Evolutionary conservation across 2,888 invertebrate species (phyloP).

Genomic region (Yponomeuta cagnagella): DNA sequence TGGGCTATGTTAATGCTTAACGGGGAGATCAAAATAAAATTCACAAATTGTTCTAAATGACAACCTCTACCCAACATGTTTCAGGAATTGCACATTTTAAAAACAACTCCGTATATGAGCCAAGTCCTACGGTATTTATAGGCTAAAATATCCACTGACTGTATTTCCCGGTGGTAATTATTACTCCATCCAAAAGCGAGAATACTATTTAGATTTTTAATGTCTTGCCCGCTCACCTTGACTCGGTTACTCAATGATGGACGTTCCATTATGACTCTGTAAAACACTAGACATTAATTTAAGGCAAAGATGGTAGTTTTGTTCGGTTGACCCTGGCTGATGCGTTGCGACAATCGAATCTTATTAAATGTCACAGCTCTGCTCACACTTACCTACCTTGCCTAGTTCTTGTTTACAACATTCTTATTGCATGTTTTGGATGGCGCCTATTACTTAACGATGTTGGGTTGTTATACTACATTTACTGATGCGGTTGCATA

Average conservation of each 20-base stretch:
- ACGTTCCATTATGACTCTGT: conserved; percentile 49
- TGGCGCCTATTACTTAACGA: conserved; percentile 9
- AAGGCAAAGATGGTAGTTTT: conserved; percentile 42
- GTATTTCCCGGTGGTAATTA: too few relatives aligned
- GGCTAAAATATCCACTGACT: too few relatives aligned
- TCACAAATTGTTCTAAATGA: too few relatives aligned
- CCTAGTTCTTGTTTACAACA: neutral
- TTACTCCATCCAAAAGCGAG: conserved; percentile 45
- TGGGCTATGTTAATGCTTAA: too few relatives aligned
- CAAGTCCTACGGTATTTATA: neutral
- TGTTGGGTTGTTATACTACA: conserved; percentile 8
- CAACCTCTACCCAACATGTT: too few relatives aligned
- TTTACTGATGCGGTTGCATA: conserved; percentile 3
- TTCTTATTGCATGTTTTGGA: conserved; percentile 6
- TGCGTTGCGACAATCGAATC: conserved; percentile 34
- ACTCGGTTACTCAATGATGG: conserved; percentile 51
- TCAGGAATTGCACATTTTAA: too few relatives aligned
- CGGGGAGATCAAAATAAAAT: too few relatives aligned
- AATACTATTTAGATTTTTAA: conserved; percentile 59
- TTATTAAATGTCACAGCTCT: neutral
- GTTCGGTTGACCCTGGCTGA: conserved; percentile 31
- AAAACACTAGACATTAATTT: conserved; percentile 38
- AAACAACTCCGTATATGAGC: neutral
- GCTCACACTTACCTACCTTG: neutral
- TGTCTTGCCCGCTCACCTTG: conserved; percentile 64